phyloP scores from a whole-genome alignment of 2,797 vertebrate species.

The Margarornis squamiger region DNA sequence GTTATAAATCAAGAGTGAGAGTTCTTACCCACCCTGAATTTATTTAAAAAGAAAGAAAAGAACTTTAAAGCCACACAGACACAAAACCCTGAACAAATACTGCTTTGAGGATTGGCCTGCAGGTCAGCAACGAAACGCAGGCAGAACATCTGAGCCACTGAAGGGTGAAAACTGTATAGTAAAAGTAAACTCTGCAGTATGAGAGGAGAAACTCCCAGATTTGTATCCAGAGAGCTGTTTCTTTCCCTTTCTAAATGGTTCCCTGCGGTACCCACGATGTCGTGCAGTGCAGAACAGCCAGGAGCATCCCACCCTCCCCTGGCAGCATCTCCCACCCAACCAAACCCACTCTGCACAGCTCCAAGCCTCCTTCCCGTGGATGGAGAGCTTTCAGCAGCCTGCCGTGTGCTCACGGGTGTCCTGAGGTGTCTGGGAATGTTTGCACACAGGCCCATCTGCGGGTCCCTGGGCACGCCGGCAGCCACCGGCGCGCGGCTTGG shows the following conservation, averaged over 20 bases:
- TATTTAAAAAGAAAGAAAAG: not conserved
- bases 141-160: not conserved
- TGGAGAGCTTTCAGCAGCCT: constrained; percentile 19
- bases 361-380: not conserved
- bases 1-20: not conserved
- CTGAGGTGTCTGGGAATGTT: constrained; percentile 67
- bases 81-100: not conserved
- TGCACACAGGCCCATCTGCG: constrained; percentile 58
- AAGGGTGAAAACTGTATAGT: not conserved
- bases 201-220: not conserved
- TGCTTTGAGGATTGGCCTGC: constrained; percentile 1
- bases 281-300: rapidly evolving
- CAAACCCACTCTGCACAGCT: rapidly evolving
- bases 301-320: not conserved
- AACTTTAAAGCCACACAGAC: not conserved
- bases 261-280: not conserved
- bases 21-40: not conserved
- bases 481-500: not conserved
- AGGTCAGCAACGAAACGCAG: not conserved
- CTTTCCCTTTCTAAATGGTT: not conserved
- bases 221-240: not conserved
- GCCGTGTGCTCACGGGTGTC: not conserved
- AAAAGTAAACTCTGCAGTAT: not conserved
- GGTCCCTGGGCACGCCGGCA: constrained; percentile 8
- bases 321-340: rapidly evolving